phyloP scores from a whole-genome alignment of 2,797 vertebrate genomes.

The Iguana delicatissima region DNA sequence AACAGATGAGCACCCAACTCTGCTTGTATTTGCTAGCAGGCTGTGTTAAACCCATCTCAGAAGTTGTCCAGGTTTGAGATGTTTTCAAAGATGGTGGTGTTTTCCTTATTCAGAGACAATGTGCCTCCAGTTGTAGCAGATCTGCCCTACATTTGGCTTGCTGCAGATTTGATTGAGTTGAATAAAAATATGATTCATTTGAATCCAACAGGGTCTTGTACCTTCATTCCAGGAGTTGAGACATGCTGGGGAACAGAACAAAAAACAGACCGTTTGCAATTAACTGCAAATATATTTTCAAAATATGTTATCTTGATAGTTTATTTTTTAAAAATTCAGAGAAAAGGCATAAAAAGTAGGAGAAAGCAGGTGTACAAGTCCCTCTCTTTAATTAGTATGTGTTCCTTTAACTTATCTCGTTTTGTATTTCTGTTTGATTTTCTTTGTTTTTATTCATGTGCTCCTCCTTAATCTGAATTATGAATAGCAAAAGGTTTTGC shows the following conservation, averaged over 20 bases:
- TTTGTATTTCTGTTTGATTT: slow-evolving; percentile 18
- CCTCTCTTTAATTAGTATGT: not conserved
- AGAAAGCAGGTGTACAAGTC: not conserved
- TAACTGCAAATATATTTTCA: not conserved
- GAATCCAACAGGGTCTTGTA: no score
- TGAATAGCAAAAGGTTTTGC: not conserved
- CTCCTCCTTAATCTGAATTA: slow-evolving; percentile 11
- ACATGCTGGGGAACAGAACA: not conserved
- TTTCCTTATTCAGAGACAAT: no score
- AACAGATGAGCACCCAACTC: no score
- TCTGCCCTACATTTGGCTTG: no score
- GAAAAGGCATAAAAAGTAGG: not conserved
- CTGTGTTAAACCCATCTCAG: no score
- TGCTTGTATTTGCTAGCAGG: no score
- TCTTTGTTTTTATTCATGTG: slow-evolving; percentile 23
- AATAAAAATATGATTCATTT: no score
- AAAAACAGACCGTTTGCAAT: not conserved
- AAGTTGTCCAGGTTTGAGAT: no score
- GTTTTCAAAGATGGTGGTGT: no score
- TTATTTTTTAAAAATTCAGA: not conserved
- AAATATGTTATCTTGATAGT: not conserved
- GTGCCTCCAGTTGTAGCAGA: no score
- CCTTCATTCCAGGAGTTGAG: no score
- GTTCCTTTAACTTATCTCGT: not conserved
- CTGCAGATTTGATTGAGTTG: no score